A percentile compares a stretch with the other conserved stretches of the same genome.
phyloP scores from a whole-genome alignment of 2,113 vertebrate species.

The Phycodurus eques region DNA sequence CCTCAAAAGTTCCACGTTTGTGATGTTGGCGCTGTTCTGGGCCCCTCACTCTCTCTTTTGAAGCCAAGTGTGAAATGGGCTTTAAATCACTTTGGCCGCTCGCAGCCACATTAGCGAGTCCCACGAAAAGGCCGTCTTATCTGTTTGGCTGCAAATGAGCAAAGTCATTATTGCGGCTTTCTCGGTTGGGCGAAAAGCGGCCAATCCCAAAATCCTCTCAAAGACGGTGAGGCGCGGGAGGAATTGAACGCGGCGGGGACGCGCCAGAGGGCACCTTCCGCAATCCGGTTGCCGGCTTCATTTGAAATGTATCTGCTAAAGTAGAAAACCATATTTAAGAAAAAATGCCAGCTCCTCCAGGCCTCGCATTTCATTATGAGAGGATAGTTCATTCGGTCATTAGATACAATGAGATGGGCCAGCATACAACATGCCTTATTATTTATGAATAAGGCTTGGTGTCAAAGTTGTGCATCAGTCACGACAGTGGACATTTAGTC shows the following conservation, averaged over 20 bases:
- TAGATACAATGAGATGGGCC: neutral
- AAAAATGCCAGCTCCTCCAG: conserved; percentile 11
- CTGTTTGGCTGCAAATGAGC: conserved; percentile 60
- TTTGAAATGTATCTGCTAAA: conserved; percentile 33
- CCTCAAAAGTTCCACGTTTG: neutral
- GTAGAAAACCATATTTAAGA: neutral
- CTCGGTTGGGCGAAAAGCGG: conserved; percentile 29
- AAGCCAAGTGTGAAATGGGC: conserved; percentile 72
- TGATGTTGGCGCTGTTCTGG: conserved; percentile 1
- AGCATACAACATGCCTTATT: too few relatives aligned
- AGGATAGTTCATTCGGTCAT: conserved; percentile 19
- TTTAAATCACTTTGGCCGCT: conserved; percentile 63
- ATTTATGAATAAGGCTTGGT: too few relatives aligned
- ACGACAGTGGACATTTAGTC: too few relatives aligned
- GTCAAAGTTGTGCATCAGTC: too few relatives aligned
- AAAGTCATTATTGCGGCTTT: conserved; percentile 60
- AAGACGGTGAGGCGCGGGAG: conserved; percentile 35
- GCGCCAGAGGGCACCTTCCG: conserved; percentile 45
- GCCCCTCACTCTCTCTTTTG: conserved; percentile 46
- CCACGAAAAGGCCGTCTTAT: conserved; percentile 54
- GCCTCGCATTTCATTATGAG: conserved; percentile 16
- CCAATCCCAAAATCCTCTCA: conserved; percentile 44
- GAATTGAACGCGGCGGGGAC: conserved; percentile 35
- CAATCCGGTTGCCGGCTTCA: conserved; percentile 15
- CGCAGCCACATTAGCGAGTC: conserved; percentile 55